phyloP scores from a whole-genome alignment of 2,113 vertebrate species.

The Procavia capensis region DNA sequence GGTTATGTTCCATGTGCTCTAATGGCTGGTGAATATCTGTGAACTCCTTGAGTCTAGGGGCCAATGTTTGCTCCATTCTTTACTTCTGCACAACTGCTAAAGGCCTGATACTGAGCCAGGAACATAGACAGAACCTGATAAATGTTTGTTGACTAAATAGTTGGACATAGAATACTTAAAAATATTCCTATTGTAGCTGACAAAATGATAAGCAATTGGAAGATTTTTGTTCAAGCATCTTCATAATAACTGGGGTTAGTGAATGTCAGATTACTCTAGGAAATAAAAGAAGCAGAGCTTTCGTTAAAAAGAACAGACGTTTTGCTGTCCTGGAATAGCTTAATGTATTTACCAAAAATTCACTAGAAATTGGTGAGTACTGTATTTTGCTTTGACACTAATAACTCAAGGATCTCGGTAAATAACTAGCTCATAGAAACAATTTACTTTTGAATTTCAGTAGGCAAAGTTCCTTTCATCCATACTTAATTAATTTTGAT shows the following conservation, averaged over 20 bases:
- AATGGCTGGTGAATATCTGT: not conserved
- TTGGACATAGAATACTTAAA: conserved; percentile 6
- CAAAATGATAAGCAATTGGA: conserved; percentile 16
- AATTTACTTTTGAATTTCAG: conserved; percentile 20
- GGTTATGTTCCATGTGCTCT: not conserved
- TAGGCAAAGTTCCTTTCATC: not conserved
- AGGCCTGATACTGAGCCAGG: not conserved
- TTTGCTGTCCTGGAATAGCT: conserved; percentile 28
- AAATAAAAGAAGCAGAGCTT: not conserved
- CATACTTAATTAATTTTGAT: not conserved
- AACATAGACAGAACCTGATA: not conserved
- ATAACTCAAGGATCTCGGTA: conserved; percentile 4
- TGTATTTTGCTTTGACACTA: not conserved
- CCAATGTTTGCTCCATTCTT: not conserved
- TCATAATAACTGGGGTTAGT: not conserved
- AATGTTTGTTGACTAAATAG: conserved; percentile 28
- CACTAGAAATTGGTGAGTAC: conserved; percentile 9
- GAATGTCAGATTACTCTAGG: not conserved
- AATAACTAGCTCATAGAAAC: conserved; percentile 34
- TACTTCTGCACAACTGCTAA: not conserved
- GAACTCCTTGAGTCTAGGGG: not conserved
- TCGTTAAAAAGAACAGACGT: not conserved
- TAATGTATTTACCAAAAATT: conserved; percentile 31
- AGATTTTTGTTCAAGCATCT: conserved; percentile 4
- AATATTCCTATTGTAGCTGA: not conserved